Percentiles rank a stretch among this genome's conserved stretches.
phyloP scores from a whole-genome alignment of 2,888 invertebrate genomes.

The Apantesis nais region DNA sequence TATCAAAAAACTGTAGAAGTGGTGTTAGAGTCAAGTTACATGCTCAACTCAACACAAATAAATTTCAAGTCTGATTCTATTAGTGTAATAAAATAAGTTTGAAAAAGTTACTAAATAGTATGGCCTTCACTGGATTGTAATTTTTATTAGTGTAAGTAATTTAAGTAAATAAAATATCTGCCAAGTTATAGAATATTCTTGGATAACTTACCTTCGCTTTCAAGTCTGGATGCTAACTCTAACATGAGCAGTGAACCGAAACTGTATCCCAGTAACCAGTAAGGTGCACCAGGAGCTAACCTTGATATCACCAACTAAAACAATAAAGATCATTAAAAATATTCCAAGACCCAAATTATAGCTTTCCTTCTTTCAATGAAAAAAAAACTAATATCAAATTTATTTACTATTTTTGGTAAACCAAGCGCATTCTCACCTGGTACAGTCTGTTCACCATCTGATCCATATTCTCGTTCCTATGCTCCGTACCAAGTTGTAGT shows the following conservation, averaged over 20 bases:
- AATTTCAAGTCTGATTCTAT: too few species aligned
- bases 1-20: not conserved
- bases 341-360: not conserved
- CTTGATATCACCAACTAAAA: conserved; percentile 86
- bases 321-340: conserved; percentile 19
- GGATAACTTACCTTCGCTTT: conserved; percentile 83
- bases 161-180: not conserved
- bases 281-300: conserved; percentile 87
- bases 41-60: too few species aligned
- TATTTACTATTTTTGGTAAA: not conserved
- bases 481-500: conserved; percentile 81
- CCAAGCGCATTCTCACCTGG: conserved; percentile 67
- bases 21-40: not conserved
- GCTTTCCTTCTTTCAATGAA: not conserved
- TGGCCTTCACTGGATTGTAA: not conserved
- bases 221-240: conserved; percentile 90
- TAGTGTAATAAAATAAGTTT: too few species aligned
- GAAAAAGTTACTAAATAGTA: not conserved
- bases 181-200: not conserved
- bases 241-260: conserved; percentile 92
- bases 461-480: conserved; percentile 70
- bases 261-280: conserved; percentile 94
- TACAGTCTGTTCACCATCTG: conserved; percentile 82
- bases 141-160: not conserved
- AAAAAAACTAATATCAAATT: not conserved